These are phyloP conservation scores for Pantherophis alleghaniensis DNA, from an alignment of 2,797 vertebrate species.

Conservation along the genomic window DNA sequence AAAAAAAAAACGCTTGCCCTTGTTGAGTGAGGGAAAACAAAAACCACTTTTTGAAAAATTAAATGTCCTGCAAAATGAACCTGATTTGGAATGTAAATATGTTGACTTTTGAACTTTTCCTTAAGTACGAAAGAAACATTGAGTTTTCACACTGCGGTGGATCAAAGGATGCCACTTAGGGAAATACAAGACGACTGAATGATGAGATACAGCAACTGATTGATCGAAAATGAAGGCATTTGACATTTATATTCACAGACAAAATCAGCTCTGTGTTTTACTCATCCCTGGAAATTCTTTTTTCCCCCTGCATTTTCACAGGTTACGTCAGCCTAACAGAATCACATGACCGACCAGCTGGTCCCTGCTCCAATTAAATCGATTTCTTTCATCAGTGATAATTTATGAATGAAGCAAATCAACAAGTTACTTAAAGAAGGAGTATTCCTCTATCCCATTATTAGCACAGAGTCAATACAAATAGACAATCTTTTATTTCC, in stretches of 20 bases:
- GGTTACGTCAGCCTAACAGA: not conserved
- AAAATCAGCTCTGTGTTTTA: not conserved
- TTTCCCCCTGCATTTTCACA: not conserved
- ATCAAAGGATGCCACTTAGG: not conserved
- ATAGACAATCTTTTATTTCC: not conserved
- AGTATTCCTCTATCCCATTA: not conserved
- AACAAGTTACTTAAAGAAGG: not conserved
- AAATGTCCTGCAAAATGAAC: not conserved
- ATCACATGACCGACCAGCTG: not conserved
- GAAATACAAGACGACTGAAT: not conserved
- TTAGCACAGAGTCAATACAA: not conserved
- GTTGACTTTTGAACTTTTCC: slow-evolving; percentile 28
- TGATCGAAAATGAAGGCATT: not conserved
- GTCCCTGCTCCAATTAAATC: not conserved
- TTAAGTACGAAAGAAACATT: not conserved
- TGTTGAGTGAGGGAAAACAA: slow-evolving; percentile 28
- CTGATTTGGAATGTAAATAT: slow-evolving; percentile 32
- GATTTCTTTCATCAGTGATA: not conserved
- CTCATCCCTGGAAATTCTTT: not conserved
- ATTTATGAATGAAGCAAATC: not conserved
- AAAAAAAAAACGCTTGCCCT: slow-evolving; percentile 35
- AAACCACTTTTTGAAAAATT: not conserved
- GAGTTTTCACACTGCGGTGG: not conserved
- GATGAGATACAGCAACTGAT: not conserved
- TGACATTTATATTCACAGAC: not conserved